phyloP scores from a whole-genome alignment of 2,888 invertebrate genomes.

The Hedychridium roseum region DNA sequence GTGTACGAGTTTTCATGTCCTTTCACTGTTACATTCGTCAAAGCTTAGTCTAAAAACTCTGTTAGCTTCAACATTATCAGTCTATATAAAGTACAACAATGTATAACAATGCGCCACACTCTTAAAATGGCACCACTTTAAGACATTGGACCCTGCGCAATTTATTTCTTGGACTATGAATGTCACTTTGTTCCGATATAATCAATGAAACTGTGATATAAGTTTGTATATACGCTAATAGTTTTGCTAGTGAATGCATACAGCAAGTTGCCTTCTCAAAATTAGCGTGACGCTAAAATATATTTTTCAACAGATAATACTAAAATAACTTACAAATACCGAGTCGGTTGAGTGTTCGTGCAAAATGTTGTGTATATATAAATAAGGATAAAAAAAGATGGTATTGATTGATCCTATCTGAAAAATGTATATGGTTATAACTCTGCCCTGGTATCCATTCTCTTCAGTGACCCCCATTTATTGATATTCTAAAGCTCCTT shows the following conservation, averaged over 20 bases:
- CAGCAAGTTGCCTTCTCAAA: constrained; percentile 2
- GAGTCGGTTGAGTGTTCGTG: constrained; percentile 25
- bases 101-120: constrained; percentile 53
- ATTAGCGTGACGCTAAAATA: constrained; percentile 49
- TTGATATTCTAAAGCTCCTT: constrained; percentile 10
- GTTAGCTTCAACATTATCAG: too few relatives aligned
- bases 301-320: constrained; percentile 44
- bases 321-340: constrained; percentile 47
- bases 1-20: too few relatives aligned
- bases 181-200: constrained; percentile 18
- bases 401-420: constrained; percentile 19
- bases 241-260: too few relatives aligned
- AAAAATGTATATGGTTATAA: too few relatives aligned
- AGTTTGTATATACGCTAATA: constrained; percentile 4
- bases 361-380: constrained; percentile 28
- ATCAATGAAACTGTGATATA: constrained; percentile 5
- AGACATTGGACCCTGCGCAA: constrained; percentile 17
- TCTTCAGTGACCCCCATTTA: constrained; percentile 1
- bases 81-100: constrained; percentile 51
- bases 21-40: too few relatives aligned
- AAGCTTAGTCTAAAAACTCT: too few relatives aligned
- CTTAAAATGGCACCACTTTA: constrained; percentile 18
- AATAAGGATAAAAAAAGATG: constrained; percentile 26
- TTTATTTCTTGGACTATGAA: constrained; percentile 16
- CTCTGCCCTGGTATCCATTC: too few relatives aligned